A percentile compares a stretch with the other conserved stretches of the same genome.
Evolutionary conservation across 1,140 invertebrate genomes (phyloP).

Genomic region (Gyrodactylus salaris): DNA sequence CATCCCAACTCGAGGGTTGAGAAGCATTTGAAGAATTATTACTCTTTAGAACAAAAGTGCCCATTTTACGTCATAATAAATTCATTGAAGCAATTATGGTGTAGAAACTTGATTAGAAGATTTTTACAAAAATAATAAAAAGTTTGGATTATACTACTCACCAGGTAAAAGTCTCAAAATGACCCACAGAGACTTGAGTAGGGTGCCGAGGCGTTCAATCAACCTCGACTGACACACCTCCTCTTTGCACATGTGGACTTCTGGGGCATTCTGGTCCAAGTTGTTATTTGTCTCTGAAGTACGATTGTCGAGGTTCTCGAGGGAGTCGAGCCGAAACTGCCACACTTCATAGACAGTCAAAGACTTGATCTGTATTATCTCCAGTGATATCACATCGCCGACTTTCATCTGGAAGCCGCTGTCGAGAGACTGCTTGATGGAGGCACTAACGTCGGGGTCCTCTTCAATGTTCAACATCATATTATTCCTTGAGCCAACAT

Average conservation of each 20-base stretch:
- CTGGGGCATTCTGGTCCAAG: background rate
- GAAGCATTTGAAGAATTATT: too few species aligned
- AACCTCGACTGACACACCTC: background rate
- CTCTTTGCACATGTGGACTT: background rate
- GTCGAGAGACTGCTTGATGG: conserved; percentile 1
- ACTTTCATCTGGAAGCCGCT: background rate
- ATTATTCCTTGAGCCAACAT: conserved; percentile 5
- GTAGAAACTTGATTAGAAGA: too few species aligned
- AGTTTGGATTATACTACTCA: background rate
- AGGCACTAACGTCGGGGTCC: background rate
- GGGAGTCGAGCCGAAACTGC: background rate
- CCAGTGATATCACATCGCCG: background rate
- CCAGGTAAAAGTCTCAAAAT: background rate
- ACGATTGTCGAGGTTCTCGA: background rate
- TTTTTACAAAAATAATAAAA: too few species aligned
- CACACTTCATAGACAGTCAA: background rate
- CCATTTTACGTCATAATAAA: too few species aligned
- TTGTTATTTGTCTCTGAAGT: background rate
- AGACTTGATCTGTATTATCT: background rate
- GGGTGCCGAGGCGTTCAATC: background rate
- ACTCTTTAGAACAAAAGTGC: too few species aligned
- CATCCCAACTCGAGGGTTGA: too few species aligned
- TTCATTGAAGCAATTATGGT: too few species aligned
- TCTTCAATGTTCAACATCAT: conserved; percentile 6
- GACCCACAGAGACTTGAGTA: background rate